Evolutionary conservation across 2,113 vertebrate species (phyloP), one percentile per base, ranked within the genome.

Genomic region (Prunella fulvescens): DNA sequence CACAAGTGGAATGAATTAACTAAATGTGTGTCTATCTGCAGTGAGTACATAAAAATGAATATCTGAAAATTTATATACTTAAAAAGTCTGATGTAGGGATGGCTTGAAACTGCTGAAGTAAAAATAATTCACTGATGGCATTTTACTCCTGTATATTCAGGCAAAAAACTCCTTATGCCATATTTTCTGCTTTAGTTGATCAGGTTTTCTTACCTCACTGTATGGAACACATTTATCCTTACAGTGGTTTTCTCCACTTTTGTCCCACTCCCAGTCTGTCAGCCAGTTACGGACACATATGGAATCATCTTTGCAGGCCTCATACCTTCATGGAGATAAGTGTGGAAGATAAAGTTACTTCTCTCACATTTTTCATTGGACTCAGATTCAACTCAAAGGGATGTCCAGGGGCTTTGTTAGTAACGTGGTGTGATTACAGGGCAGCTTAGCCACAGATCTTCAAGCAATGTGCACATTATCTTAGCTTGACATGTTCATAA

Each of bases 281-380:
- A 98, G 56, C 97, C 97, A 98, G 94, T 98, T 98, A 62, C 0
- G 84, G 48, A 85, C 93, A 93, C 98, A 98, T 44, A 18, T 92
- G 81, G 87, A 86, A 76, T 98, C 98, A 61, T 95, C 91, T 72
- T 88, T 97, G 92, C 98, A 98, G 62, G 98, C 98, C 86, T 98
- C 95, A 42, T 97, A 98, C 98, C 98, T 98, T 92, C 65, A 81
- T 57, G 45, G 73, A 85, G 47, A 72, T 87, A 9, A 79, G 54
- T 19, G 29, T 39, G 33, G 58, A 90, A 97, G 54, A 93, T 4
- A 91, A 29, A 86, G 44, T 96, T 91, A 85, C 74, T 93, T 78
- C 31, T 71, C 51, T 94, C 39, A 39, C 39, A 72, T 62, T 47
- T 73, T 37, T 45, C 88, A 48, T 23, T 56, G 70, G 42, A 85